Conservation (phyloP, 2,113 vertebrate species). For the Zosterops borbonicus region DNA sequence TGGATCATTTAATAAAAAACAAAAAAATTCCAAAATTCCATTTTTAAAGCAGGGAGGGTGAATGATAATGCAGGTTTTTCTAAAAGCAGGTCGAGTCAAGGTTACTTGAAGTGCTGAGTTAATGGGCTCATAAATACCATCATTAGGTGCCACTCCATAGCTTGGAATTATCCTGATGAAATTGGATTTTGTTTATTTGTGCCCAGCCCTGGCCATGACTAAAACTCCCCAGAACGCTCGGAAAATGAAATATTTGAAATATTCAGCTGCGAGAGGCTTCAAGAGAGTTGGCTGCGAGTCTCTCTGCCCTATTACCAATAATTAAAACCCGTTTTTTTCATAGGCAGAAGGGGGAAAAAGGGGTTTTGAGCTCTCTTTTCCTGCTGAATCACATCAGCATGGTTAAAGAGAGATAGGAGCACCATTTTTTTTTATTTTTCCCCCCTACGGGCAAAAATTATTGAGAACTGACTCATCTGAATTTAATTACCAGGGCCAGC, state of each 20-base stretch:
- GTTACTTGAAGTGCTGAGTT: not conserved
- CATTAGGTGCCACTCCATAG: not conserved
- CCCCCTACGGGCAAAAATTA: constrained; percentile 32
- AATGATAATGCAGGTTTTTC: fast-evolving
- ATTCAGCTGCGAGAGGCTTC: constrained; percentile 39
- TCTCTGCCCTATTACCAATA: constrained; percentile 45
- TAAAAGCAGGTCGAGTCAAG: not conserved
- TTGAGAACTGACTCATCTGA: constrained; percentile 34
- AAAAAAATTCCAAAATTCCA: not conserved
- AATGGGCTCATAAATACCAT: not conserved
- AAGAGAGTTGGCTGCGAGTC: constrained; percentile 50
- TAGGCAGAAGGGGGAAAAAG: not conserved
- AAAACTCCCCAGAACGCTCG: not conserved
- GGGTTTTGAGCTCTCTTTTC: constrained; percentile 15
- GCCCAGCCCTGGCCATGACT: not conserved
- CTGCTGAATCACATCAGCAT: constrained; percentile 40
- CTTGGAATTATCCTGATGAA: not conserved
- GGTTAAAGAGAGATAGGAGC: constrained; percentile 17
- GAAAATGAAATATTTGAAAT: constrained; percentile 65
- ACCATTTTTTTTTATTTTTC: not conserved
- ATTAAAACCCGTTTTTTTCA: constrained; percentile 59
- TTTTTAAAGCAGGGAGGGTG: not conserved
- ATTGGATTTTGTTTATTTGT: not conserved
- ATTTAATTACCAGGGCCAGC: constrained; percentile 20
- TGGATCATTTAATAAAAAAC: not conserved